phyloP scores from a whole-genome alignment of 2,797 vertebrate genomes.

The Telmatherina bonti region DNA sequence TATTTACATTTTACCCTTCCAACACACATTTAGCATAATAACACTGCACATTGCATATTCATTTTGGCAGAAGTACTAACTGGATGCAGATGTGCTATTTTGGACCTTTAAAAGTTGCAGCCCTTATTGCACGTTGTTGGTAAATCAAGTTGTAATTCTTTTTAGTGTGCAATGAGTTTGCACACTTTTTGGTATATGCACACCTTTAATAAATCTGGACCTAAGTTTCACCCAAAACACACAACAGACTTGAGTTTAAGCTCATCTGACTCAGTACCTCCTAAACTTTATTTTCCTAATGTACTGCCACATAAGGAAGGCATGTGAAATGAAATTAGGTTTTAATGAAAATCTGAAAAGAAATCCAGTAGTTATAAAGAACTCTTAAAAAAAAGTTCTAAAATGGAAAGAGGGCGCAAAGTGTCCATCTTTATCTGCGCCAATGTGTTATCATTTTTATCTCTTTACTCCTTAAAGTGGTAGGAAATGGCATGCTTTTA shows the following conservation, averaged over 20 bases:
- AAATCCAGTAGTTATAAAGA: too few species aligned
- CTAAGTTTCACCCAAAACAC: not conserved
- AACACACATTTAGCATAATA: too few species aligned
- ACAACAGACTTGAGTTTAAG: not conserved
- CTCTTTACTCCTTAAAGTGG: constrained; percentile 79
- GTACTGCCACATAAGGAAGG: not conserved
- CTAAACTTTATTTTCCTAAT: not conserved
- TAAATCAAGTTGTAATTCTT: too few species aligned
- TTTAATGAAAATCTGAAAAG: not conserved
- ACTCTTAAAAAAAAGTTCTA: not conserved
- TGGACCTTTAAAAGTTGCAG: too few species aligned
- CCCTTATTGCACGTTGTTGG: too few species aligned
- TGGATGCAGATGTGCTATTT: too few species aligned
- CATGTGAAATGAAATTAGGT: not conserved
- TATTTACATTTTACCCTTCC: too few species aligned
- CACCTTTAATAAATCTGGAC: too few species aligned
- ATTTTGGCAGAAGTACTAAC: too few species aligned
- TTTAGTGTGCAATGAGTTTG: too few species aligned
- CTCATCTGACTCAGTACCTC: not conserved
- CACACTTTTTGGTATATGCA: too few species aligned
- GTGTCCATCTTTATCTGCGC: constrained; percentile 2
- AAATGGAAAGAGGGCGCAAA: not conserved
- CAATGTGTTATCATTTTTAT: constrained; percentile 57
- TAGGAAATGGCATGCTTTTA: constrained; percentile 81
- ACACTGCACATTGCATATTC: too few species aligned